Conservation (phyloP, 2,113 vertebrate species). For the Myanophis thanlyinensis region DNA sequence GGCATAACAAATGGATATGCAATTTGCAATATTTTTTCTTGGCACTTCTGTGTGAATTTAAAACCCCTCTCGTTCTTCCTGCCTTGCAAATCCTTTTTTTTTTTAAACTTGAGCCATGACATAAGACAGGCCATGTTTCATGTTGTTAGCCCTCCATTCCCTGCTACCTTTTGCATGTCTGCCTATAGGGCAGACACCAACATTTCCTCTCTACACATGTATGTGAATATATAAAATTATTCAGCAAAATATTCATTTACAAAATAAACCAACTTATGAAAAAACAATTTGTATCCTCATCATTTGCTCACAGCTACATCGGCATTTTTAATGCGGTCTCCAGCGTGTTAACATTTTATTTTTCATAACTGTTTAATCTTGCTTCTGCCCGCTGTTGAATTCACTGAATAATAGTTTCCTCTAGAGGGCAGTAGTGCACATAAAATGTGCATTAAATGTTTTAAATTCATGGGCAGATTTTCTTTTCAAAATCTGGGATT, state of each 20-base stretch:
- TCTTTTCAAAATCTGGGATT: background rate
- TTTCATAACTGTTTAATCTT: background rate
- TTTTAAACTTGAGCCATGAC: background rate
- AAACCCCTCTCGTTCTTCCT: background rate
- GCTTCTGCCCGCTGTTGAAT: background rate
- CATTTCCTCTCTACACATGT: background rate
- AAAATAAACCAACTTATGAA: background rate
- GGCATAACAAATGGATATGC: background rate
- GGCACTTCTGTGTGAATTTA: background rate
- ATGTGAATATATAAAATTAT: background rate
- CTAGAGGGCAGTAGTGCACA: constrained; percentile 9
- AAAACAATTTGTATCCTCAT: background rate
- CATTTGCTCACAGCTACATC: too few species aligned
- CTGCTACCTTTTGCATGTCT: background rate
- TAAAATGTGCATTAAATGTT: background rate
- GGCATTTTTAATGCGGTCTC: background rate
- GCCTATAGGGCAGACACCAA: background rate
- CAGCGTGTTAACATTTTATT: background rate
- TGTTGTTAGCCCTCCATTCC: background rate
- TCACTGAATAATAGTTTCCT: background rate
- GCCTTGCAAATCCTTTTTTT: background rate
- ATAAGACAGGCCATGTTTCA: background rate
- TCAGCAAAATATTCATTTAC: background rate
- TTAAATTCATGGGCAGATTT: background rate
- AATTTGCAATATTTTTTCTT: background rate